A percentile compares a stretch with the other conserved stretches of the same genome.
phyloP scores from a whole-genome alignment of 2,113 vertebrate genomes.

The Gallinago jamesoni region DNA sequence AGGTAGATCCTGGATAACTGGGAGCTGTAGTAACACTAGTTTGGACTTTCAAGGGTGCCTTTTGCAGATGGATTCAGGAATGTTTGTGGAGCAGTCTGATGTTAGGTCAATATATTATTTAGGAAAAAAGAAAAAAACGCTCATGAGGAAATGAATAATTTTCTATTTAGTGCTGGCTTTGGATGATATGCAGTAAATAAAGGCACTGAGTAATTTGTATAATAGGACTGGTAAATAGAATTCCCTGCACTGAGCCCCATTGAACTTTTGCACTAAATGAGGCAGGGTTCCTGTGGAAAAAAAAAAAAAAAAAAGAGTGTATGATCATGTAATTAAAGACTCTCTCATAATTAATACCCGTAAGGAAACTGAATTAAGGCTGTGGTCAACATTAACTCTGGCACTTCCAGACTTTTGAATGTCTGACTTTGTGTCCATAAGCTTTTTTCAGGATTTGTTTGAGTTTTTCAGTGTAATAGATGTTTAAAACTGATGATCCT shows the following conservation, averaged over 20 bases:
- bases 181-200: slow-evolving; percentile 17
- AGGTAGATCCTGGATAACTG: background rate
- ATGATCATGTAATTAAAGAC: background rate
- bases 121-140: background rate
- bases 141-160: slow-evolving; percentile 28
- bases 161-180: background rate
- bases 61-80: background rate
- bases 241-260: background rate
- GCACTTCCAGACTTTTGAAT: background rate
- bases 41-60: background rate
- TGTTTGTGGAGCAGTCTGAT: background rate
- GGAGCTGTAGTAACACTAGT: background rate
- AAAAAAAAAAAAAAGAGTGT: background rate
- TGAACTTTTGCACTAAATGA: background rate
- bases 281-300: background rate
- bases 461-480: background rate
- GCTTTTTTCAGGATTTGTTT: background rate
- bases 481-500: background rate
- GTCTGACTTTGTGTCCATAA: background rate
- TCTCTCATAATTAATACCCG: background rate
- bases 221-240: slow-evolving; percentile 20
- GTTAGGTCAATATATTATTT: background rate
- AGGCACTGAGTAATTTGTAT: background rate
- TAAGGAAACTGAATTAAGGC: background rate
- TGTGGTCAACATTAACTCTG: background rate